Conservation (phyloP, 2,113 vertebrate genomes). For the Drymodes brunneopygia region DNA sequence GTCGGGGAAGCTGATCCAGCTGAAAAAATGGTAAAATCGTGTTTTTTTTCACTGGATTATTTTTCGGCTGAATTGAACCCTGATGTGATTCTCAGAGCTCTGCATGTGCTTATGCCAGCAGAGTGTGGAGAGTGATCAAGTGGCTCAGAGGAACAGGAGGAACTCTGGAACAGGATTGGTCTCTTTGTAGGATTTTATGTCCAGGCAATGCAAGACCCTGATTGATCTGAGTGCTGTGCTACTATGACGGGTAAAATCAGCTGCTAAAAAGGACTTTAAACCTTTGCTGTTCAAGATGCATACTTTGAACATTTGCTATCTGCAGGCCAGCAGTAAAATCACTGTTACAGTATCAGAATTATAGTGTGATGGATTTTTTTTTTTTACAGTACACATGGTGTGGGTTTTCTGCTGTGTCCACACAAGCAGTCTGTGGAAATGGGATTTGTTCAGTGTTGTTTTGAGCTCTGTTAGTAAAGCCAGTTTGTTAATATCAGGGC, state of each 20-base stretch:
- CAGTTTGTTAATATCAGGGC: neutral
- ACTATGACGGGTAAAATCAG: neutral
- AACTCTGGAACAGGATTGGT: neutral
- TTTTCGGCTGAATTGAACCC: neutral
- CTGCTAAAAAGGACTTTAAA: neutral
- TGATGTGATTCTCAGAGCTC: neutral
- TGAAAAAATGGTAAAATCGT: neutral
- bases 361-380: neutral
- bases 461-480: neutral
- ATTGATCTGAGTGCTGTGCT: neutral
- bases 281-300: neutral
- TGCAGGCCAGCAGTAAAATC: neutral
- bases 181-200: neutral
- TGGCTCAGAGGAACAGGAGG: neutral
- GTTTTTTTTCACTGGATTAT: neutral
- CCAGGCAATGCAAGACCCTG: neutral
- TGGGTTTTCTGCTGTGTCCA: neutral
- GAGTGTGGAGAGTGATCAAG: neutral
- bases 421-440: neutral
- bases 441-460: neutral
- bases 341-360: neutral
- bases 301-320: neutral
- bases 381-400: accelerated
- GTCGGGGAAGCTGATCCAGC: neutral
- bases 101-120: neutral